Conservation (phyloP, 1,140 invertebrate genomes). For the Zaprionus inermis region DNA sequence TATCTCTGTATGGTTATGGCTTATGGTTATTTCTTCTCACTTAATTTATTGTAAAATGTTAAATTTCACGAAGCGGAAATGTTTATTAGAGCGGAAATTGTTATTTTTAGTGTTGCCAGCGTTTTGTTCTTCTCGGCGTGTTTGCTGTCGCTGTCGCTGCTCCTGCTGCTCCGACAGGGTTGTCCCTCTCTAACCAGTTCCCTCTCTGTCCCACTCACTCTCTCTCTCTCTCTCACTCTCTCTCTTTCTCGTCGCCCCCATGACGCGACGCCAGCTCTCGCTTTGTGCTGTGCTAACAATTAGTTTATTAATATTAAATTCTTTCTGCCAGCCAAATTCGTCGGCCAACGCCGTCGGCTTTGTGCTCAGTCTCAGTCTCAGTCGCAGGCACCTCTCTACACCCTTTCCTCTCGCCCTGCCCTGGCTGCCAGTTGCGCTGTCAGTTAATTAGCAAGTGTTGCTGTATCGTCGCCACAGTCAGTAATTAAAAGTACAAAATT, state of each 20-base stretch:
- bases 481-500: constrained; percentile 54
- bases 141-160: constrained; percentile 19
- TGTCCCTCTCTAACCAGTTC: neutral
- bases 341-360: constrained; percentile 20
- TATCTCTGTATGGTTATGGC: constrained; percentile 56
- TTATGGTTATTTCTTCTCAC: constrained; percentile 78
- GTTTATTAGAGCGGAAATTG: constrained; percentile 84
- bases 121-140: constrained; percentile 50
- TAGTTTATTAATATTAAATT: constrained; percentile 75
- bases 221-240: neutral
- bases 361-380: constrained; percentile 23
- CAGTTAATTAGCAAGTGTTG: constrained; percentile 49
- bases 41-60: constrained; percentile 83
- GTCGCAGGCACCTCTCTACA: too few species aligned
- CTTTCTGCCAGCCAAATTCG: constrained; percentile 14
- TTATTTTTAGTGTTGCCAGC: constrained; percentile 81
- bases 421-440: constrained; percentile 10
- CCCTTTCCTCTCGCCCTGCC: too few species aligned
- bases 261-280: constrained; percentile 12
- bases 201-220: neutral
- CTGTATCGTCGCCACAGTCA: constrained; percentile 37
- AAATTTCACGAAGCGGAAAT: constrained; percentile 83
- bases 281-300: constrained; percentile 61
- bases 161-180: constrained; percentile 1
- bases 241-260: neutral